phyloP scores from a whole-genome alignment of 2,113 vertebrate genomes.

The Sitta europaea region DNA sequence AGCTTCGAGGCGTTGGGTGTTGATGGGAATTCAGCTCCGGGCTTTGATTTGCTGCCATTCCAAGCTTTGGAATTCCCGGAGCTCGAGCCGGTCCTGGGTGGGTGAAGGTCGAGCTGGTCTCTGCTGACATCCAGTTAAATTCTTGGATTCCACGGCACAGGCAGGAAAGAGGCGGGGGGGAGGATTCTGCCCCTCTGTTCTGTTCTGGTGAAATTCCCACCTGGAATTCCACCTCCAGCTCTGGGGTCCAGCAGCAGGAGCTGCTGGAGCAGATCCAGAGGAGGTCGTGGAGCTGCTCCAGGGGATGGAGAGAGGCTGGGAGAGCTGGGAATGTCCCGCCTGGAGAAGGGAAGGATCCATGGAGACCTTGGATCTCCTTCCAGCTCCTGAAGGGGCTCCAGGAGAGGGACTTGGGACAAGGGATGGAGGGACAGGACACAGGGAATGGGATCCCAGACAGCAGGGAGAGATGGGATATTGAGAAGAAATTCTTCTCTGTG shows the following conservation, averaged over 20 bases:
- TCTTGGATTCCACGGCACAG: accelerated
- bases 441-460: background rate
- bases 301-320: background rate
- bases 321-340: background rate
- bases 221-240: background rate
- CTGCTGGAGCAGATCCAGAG: background rate
- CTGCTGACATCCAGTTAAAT: background rate
- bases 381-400: background rate
- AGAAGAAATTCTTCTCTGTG: background rate
- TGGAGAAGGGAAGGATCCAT: background rate
- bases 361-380: background rate
- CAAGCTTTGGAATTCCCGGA: background rate
- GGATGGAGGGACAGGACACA: background rate
- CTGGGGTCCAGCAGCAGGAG: accelerated
- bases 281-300: background rate
- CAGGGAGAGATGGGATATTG: accelerated
- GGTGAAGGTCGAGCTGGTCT: background rate
- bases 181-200: background rate
- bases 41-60: background rate
- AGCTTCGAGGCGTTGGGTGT: background rate
- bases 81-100: background rate
- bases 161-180: background rate
- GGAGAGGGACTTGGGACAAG: background rate
- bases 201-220: accelerated
- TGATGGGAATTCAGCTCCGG: background rate